Conservation (phyloP, 1,140 invertebrate species). For the Melitaea cinxia region DNA sequence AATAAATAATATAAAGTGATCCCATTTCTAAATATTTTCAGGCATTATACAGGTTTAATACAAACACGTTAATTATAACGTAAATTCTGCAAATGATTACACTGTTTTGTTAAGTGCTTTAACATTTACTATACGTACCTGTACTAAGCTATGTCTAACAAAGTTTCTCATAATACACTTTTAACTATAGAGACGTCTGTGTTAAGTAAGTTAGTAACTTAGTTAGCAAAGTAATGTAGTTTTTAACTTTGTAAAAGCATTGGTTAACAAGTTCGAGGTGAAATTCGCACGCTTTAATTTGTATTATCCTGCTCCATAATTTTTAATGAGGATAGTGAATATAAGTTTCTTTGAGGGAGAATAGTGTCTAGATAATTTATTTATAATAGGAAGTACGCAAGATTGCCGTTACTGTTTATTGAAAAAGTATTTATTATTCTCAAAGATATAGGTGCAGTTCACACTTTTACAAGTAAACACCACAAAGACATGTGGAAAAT, state of each 20-base stretch:
- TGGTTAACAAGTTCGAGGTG: conserved; percentile 20
- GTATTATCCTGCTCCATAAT: too few species aligned
- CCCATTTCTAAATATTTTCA: neutral
- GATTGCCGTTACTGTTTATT: too few species aligned
- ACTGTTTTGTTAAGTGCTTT: conserved; percentile 31
- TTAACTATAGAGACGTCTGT: conserved; percentile 5
- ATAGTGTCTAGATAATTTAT: too few species aligned
- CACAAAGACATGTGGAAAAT: too few species aligned
- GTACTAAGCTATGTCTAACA: neutral
- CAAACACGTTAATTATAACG: conserved; percentile 32
- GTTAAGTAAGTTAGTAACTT: neutral
- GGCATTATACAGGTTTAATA: conserved; percentile 21
- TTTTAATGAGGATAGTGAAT: too few species aligned
- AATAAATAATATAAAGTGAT: too few species aligned
- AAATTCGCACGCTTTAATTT: neutral
- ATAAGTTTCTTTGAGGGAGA: too few species aligned
- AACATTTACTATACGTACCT: neutral
- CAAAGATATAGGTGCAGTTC: too few species aligned
- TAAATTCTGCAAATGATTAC: conserved; percentile 29
- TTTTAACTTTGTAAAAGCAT: conserved; percentile 4
- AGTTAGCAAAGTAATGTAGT: conserved; percentile 2
- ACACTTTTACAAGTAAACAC: too few species aligned
- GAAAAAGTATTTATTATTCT: too few species aligned
- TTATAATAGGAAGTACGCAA: too few species aligned
- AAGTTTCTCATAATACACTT: neutral